Evolutionary conservation across 1,140 invertebrate species (phyloP).

Genomic region (Drosophila teissieri): DNA sequence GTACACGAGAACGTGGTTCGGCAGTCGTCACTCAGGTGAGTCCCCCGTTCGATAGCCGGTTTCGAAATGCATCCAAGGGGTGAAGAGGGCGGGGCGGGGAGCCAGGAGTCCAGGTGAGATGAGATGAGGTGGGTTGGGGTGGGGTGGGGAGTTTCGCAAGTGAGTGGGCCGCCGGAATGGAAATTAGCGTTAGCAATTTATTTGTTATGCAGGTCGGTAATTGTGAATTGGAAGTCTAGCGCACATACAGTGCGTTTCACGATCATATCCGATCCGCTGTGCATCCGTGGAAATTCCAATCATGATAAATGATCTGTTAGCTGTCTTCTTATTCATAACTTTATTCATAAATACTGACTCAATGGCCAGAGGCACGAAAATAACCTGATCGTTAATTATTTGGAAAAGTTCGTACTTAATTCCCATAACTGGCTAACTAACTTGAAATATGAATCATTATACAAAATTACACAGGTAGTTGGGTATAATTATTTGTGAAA

Average conservation of each 20-base stretch:
- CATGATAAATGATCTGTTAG: constrained; percentile 6
- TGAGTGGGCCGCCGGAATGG: constrained; percentile 32
- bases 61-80: constrained; percentile 24
- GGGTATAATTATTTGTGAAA: background rate
- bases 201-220: constrained; percentile 35
- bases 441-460: constrained; percentile 1
- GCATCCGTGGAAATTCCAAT: constrained; percentile 7
- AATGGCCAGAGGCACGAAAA: constrained; percentile 5
- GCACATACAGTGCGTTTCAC: constrained; percentile 17
- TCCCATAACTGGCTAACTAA: background rate
- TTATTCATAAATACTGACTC: constrained; percentile 14
- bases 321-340: background rate
- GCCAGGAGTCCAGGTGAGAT: background rate
- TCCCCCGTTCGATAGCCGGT: constrained; percentile 33
- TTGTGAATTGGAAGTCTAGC: constrained; percentile 13
- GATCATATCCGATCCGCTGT: constrained; percentile 4
- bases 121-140: constrained; percentile 10
- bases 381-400: background rate
- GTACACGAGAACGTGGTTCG: constrained; percentile 5
- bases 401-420: background rate
- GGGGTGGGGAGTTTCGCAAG: constrained; percentile 13
- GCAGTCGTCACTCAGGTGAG: constrained; percentile 39
- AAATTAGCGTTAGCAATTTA: constrained; percentile 42
- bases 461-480: background rate
- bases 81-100: background rate